These are phyloP conservation scores for Solenodon paradoxus DNA, from an alignment of 2,113 vertebrate genomes.

Conservation along the genomic window DNA sequence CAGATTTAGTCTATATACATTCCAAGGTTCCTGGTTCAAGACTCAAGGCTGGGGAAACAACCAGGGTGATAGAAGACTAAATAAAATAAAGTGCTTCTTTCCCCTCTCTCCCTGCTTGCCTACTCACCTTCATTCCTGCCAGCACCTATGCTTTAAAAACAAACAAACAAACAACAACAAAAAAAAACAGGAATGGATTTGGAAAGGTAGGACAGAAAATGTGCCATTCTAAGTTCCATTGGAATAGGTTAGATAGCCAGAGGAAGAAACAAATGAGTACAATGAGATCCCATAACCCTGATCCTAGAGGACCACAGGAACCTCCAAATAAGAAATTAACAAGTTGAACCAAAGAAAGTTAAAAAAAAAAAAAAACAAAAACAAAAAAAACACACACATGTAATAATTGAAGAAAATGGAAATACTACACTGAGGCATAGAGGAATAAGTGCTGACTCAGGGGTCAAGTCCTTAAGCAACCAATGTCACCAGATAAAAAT, in stretches of 20 bases:
- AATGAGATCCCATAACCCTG: not conserved
- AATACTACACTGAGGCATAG: not conserved
- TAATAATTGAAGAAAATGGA: not conserved
- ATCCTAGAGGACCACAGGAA: not conserved
- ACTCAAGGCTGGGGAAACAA: too few species aligned
- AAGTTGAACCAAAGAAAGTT: not conserved
- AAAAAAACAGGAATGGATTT: too few species aligned
- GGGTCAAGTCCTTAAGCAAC: not conserved
- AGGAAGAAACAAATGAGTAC: not conserved
- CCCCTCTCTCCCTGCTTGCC: too few species aligned
- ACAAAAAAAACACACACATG: too few species aligned
- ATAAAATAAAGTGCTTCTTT: too few species aligned
- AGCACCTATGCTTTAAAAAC: too few species aligned
- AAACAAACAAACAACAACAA: too few species aligned
- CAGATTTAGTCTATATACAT: too few species aligned
- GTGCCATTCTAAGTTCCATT: not conserved
- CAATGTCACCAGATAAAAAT: not conserved
- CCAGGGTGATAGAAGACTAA: too few species aligned
- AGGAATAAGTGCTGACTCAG: not conserved
- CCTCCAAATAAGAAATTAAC: not conserved
- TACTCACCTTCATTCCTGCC: too few species aligned
- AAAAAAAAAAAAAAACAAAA: not conserved
- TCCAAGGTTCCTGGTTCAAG: too few species aligned
- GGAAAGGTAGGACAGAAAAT: not conserved
- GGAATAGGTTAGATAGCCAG: not conserved